phyloP scores from a whole-genome alignment of 2,888 invertebrate species.

The Sminthurides aquaticus region DNA sequence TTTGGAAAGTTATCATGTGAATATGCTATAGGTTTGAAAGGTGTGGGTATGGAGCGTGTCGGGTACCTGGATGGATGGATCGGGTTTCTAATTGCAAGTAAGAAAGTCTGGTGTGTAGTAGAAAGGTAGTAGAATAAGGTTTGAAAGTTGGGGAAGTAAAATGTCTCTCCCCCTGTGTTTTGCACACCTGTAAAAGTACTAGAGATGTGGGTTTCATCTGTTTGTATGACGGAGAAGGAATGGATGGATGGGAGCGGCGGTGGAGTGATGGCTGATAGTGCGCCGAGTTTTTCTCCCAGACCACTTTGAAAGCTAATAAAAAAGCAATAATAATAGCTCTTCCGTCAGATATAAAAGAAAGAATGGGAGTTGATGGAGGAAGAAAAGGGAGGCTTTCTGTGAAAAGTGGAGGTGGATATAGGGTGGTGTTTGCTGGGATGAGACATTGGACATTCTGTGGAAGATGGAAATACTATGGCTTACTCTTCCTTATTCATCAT shows the following conservation, averaged over 20 bases:
- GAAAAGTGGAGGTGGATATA: not conserved
- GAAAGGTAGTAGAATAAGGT: not conserved
- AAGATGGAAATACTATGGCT: too few relatives aligned
- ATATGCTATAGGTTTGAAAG: too few relatives aligned
- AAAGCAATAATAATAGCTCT: not conserved
- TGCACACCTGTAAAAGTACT: not conserved
- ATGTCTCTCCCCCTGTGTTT: not conserved
- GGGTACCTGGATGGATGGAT: too few relatives aligned
- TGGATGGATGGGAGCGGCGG: too few relatives aligned
- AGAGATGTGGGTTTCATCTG: not conserved
- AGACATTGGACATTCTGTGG: too few relatives aligned
- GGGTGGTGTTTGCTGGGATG: too few relatives aligned
- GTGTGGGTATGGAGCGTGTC: not conserved
- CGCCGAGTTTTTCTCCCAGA: not conserved
- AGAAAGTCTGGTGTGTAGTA: not conserved
- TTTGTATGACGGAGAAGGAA: too few relatives aligned
- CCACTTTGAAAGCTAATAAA: not conserved
- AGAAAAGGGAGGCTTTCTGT: not conserved
- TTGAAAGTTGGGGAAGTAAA: not conserved
- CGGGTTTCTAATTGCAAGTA: not conserved
- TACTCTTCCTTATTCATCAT: too few relatives aligned
- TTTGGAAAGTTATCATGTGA: too few relatives aligned
- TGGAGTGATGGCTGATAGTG: too few relatives aligned
- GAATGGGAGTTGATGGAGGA: not conserved
- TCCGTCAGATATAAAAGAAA: not conserved